Evolutionary conservation across 2,888 invertebrate species (phyloP).

Genomic region (Limnephilus rhombicus): DNA sequence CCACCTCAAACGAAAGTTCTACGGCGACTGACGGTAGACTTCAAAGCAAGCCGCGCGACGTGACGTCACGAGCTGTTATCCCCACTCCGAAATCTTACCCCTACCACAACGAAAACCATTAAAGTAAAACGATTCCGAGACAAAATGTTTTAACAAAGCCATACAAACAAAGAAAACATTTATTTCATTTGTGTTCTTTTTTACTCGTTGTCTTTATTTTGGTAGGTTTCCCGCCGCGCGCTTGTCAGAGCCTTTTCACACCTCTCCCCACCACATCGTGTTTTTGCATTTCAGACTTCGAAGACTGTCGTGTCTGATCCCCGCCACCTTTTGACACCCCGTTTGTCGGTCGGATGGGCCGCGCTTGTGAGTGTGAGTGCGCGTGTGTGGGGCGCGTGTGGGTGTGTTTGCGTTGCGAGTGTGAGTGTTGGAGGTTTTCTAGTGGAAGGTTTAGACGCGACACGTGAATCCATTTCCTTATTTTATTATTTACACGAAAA

Average conservation of each 20-base stretch:
- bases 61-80: constrained; percentile 70
- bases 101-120: constrained; percentile 67
- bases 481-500: not conserved
- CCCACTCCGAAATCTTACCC: constrained; percentile 68
- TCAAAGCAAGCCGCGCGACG: constrained; percentile 68
- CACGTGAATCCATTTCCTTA: not conserved
- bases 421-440: constrained; percentile 41
- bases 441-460: not conserved
- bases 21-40: constrained; percentile 71
- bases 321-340: constrained; percentile 77
- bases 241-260: constrained; percentile 72
- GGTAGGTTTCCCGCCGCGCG: constrained; percentile 28
- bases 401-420: constrained; percentile 15
- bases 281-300: constrained; percentile 75
- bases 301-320: constrained; percentile 74
- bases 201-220: constrained; percentile 69
- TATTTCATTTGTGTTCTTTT: constrained; percentile 67
- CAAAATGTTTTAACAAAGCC: not conserved
- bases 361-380: constrained; percentile 51
- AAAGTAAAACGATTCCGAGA: not conserved
- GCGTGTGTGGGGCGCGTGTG: constrained; percentile 40
- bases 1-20: constrained; percentile 68
- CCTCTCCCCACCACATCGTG: constrained; percentile 69
- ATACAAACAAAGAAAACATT: constrained; percentile 65
- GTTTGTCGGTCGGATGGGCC: constrained; percentile 70